Base-by-base conservation (phyloP, 2,888 invertebrate species). In the Nipponacmea schrenckii region DNA sequence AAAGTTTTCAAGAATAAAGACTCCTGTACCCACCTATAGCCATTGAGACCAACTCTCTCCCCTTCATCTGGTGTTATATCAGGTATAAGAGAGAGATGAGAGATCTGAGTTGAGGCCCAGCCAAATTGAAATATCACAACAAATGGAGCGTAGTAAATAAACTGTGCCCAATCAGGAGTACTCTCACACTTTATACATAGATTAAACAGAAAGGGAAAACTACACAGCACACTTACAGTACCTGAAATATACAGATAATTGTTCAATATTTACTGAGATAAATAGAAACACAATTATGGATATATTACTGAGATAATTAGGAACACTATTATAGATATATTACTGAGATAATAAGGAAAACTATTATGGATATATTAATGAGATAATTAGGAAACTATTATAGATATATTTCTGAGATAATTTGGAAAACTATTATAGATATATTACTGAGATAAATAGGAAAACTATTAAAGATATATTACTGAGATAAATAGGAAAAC, bases 71-170 rank as follows among this genome's bases (percentile, higher is more conserved):
- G 77, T 10, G 90, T 89, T 26, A 90, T 84, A 74, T 89, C 89
- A 0, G 96, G 95, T 82, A 96, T 96, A 66, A 96, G 91, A 20
- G 96, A 94, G 74, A 97, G 91, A 87, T 97, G 96, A 27, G 96
- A 95, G 83, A 97, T 95, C 90, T 96, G 96, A 0, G 94, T 94
- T 0, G 94, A 90, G 5, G 96, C 96, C 96, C 96, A 96, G 20
- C 96, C 96, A 89, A 96, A 94, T 91, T 96, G 96, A 85, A 96
- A 89, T n/a, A 89, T 93, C 77, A 91, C 85, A 17, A 91, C 90
- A 75, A 91, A 89, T 39, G 91, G 90, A 1, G 89, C 84, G 77
- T 90, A 91, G 82, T 90, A 91, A 4, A 89, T 77, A 67, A 91
- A 88, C 77, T 89, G 84, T 3, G 87, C 84, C 80, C 83, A 85